Evolutionary conservation across 2,113 vertebrate species (phyloP), one percentile per base, ranked within the genome.

Genomic region (Rutilus rutilus): DNA sequence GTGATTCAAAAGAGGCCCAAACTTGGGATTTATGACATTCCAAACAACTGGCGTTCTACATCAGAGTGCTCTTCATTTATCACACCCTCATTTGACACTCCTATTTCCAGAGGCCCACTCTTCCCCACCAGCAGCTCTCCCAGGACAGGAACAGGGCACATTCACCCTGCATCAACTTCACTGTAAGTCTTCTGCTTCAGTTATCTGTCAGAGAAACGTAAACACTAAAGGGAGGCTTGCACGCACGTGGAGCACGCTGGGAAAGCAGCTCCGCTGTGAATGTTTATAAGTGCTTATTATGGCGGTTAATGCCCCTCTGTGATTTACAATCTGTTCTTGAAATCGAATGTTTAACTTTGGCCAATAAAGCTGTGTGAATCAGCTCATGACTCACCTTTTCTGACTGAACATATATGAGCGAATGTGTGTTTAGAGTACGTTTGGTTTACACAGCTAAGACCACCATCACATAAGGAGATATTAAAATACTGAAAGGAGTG

Each of bases 61-160:
- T 90, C 86, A 86, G 87, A 89, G 85, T 82, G 78, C 78, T 82
- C 39, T 27, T 91, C 88, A 86, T 90, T 90, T 86, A 90, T 89
- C 78, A 86, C 2, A 71, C 80, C 74, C 79, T 12, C 57, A 36
- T 82, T 87, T 90, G 85, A 84, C 83, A 85, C 85, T 87, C 83
- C 85, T 25, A 36, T 75, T 74, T 81, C 76, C 67, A 64, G 36
- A 80, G 69, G 73, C 67, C 23, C 59, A 21, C 60, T 27, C 62
- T 54, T 85, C 19, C 23, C 62, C 78, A 27, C 42, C 33, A 42
- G 47, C 47, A 57, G 42, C 84, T 75, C 79, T 65, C 52, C 12
- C 75, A 30, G 50, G 15, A 71, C 78, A 81, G 10, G 30, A 83
- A 85, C 74, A 57, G 84, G 12, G 21, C 65, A 91, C 89, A 84